Base-by-base conservation (phyloP, 2,113 vertebrate species). In the Halichoerus grypus region DNA sequence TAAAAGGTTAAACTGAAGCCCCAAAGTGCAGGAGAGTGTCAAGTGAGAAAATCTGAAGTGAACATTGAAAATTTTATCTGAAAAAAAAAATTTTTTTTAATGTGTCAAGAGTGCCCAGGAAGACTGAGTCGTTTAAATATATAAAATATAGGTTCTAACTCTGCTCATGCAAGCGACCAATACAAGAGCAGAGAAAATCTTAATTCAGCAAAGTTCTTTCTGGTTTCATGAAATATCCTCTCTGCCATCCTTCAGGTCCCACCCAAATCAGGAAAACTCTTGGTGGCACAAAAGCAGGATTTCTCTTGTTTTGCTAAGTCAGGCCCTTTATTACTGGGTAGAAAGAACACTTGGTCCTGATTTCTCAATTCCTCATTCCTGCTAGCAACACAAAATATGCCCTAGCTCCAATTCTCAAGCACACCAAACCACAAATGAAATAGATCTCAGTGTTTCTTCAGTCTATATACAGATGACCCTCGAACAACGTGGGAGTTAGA, bases 301-400 rank as follows among this genome's bases (percentile, higher is more conserved):
- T 82, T 92, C 4, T 83, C 53, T 46, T n/a, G 26, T 94, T 96
- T 79, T 96, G 97, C 95, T 82, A 88, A 97, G 86, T 98, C 95
- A 98, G 97, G 95, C 53, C 86, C 63, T 96, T 95, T 59, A 87
- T 39, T 49, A 55, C 1, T 49, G 88, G 42, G 61, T 33, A 81
- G 85, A 93, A 71, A 88, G 69, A 93, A 93, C 67, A 51, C 87
- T 98, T 65, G 86, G 95, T 97, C 82, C 63, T 92, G 71, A 85
- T 95, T 97, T 91, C 90, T 90, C 94, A 97, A 94, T 96, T 96
- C 92, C 92, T 79, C 83, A 69, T 97, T 96, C 93, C 80, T 91
- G 77, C 86, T 53, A 28, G 81, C 26, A 94, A 59, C 80, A 91
- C 63, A 76, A 85, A 95, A 88, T 36, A 88, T 1, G 24, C 26